A percentile compares a stretch with the other conserved stretches of the same genome.
phyloP scores from a whole-genome alignment of 1,140 invertebrate genomes.

The Drosophila leontia region DNA sequence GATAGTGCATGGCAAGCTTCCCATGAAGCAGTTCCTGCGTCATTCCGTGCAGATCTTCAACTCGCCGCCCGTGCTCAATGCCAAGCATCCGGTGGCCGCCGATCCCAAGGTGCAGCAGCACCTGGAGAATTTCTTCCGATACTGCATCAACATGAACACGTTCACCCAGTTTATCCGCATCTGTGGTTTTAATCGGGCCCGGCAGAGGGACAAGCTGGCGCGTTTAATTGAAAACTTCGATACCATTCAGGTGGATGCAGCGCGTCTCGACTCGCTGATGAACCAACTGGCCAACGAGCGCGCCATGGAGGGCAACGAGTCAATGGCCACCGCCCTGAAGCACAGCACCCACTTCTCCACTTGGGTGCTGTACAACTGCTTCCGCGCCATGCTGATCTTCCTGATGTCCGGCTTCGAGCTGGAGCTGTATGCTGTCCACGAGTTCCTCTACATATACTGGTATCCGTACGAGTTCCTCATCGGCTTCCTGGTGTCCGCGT shows the following conservation, averaged over 20 bases:
- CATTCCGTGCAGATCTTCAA: constrained; percentile 95
- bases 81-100: constrained; percentile 88
- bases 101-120: constrained; percentile 88
- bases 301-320: constrained; percentile 75
- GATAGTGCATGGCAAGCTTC: constrained; percentile 85
- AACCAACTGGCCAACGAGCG: constrained; percentile 86
- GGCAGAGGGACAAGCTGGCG: constrained; percentile 97
- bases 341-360: constrained; percentile 96
- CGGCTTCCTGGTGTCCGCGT: constrained; percentile 95
- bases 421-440: constrained; percentile 97
- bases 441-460: constrained; percentile 98
- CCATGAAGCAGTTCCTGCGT: constrained; percentile 92
- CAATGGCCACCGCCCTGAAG: constrained; percentile 84
- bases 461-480: constrained; percentile 98
- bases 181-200: constrained; percentile 96
- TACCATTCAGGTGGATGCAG: constrained; percentile 97
- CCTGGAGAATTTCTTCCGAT: constrained; percentile 94
- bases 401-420: constrained; percentile 97
- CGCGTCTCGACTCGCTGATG: constrained; percentile 94
- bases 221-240: constrained; percentile 94
- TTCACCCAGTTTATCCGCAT: constrained; percentile 95
- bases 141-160: constrained; percentile 91
- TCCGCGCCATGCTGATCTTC: constrained; percentile 98
- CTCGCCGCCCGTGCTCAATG: constrained; percentile 92
- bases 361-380: constrained; percentile 98